Percentiles rank a stretch among this genome's conserved stretches.
phyloP scores from a whole-genome alignment of 2,797 vertebrate genomes.

The Australoheros facetus region DNA sequence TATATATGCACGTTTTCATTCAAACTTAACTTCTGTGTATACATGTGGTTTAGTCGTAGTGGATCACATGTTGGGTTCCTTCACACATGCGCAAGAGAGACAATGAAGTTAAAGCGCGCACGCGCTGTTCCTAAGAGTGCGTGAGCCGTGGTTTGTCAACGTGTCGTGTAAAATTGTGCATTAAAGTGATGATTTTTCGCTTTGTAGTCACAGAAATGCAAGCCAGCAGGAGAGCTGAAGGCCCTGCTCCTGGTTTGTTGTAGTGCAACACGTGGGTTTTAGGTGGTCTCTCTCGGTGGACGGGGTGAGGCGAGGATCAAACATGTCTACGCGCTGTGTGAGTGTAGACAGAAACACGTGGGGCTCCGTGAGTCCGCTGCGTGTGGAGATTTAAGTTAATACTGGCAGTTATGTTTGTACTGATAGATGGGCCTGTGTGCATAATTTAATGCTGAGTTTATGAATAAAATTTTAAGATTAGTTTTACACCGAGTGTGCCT shows the following conservation, averaged over 20 bases:
- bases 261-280: constrained; percentile 73
- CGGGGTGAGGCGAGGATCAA: constrained; percentile 61
- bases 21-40: constrained; percentile 9
- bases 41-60: constrained; percentile 55
- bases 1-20: constrained; percentile 13
- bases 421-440: fast-evolving
- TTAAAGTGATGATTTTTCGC: not conserved
- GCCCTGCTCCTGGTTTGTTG: constrained; percentile 57
- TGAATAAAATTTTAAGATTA: not conserved
- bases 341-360: constrained; percentile 65
- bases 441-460: not conserved
- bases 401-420: not conserved
- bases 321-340: constrained; percentile 68
- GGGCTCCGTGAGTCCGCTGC: not conserved
- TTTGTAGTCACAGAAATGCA: not conserved
- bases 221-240: not conserved
- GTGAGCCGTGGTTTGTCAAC: not conserved
- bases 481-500: not conserved
- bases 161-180: not conserved
- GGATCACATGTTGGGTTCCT: constrained; percentile 54
- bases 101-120: not conserved
- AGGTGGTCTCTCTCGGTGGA: constrained; percentile 32
- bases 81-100: constrained; percentile 53
- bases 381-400: not conserved
- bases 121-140: not conserved